A percentile compares a stretch with the other conserved stretches of the same genome.
Evolutionary conservation across 2,113 vertebrate species (phyloP).

Genomic region (Psammodynastes pulverulentus): DNA sequence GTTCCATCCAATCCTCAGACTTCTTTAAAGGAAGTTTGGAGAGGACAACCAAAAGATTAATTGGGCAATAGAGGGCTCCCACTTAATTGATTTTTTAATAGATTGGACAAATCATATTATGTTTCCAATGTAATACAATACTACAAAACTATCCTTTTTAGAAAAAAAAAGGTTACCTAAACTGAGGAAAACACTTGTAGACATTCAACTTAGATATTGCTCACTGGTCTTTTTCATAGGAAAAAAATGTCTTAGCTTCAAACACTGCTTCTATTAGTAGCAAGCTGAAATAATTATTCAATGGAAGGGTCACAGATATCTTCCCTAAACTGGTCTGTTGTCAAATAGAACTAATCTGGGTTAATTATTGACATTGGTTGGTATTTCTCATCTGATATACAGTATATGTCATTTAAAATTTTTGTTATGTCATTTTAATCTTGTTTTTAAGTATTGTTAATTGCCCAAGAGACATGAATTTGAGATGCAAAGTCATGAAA

Average conservation of each 20-base stretch:
- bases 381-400: not conserved
- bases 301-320: not conserved
- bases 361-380: not conserved
- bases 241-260: not conserved
- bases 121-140: not conserved
- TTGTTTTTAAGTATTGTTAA: not conserved
- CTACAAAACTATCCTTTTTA: not conserved
- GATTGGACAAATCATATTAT: not conserved
- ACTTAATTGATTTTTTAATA: not conserved
- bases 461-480: not conserved
- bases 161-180: too few relatives aligned
- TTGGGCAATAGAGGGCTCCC: not conserved
- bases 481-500: not conserved
- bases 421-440: not conserved
- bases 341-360: not conserved
- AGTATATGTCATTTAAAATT: not conserved
- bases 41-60: not conserved
- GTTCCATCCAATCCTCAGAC: not conserved
- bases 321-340: not conserved
- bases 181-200: not conserved
- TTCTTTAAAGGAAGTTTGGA: not conserved
- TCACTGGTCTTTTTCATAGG: not conserved
- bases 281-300: not conserved
- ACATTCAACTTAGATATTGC: not conserved
- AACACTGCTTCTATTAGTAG: not conserved